Conservation (phyloP, 2,797 vertebrate species). For the Aeoliscus strigatus region DNA sequence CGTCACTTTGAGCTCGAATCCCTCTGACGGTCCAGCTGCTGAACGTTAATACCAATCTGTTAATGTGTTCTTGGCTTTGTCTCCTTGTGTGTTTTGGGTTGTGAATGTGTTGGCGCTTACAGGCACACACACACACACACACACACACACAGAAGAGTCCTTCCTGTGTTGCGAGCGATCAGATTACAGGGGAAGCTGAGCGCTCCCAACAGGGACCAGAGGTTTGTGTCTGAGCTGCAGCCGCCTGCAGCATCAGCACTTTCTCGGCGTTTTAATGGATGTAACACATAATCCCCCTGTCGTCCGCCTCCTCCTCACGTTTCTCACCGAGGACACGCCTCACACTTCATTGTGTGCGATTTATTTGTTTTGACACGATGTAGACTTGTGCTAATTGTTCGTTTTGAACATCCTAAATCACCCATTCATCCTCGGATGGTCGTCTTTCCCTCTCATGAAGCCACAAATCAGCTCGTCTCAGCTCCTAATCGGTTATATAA, state of each 20-base stretch:
- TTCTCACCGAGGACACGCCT: conserved; percentile 23
- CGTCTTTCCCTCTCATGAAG: too few species aligned
- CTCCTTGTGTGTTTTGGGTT: conserved; percentile 14
- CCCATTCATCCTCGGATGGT: too few species aligned
- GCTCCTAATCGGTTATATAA: conserved; percentile 4
- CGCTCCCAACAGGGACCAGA: conserved; percentile 45
- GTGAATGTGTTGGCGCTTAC: conserved; percentile 27
- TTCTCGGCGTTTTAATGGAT: conserved; percentile 67
- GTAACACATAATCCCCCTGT: conserved; percentile 60
- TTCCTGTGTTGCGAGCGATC: conserved; percentile 58
- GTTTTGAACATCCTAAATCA: too few species aligned
- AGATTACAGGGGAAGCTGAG: conserved; percentile 57
- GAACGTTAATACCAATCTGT: too few species aligned
- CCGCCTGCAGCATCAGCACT: conserved; percentile 66
- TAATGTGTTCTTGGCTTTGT: too few species aligned
- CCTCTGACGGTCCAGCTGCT: too few species aligned
- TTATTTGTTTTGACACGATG: conserved; percentile 24
- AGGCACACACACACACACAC: too few species aligned
- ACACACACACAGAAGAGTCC: conserved; percentile 32
- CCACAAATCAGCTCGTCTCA: conserved; percentile 17
- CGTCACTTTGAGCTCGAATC: too few species aligned
- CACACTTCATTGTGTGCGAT: too few species aligned
- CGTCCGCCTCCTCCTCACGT: conserved; percentile 26
- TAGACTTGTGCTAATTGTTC: too few species aligned
- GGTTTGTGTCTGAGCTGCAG: conserved; percentile 49